Evolutionary conservation across 2,113 vertebrate genomes (phyloP), one percentile per base, ranked within the genome.

Genomic region (Mobula hypostoma): DNA sequence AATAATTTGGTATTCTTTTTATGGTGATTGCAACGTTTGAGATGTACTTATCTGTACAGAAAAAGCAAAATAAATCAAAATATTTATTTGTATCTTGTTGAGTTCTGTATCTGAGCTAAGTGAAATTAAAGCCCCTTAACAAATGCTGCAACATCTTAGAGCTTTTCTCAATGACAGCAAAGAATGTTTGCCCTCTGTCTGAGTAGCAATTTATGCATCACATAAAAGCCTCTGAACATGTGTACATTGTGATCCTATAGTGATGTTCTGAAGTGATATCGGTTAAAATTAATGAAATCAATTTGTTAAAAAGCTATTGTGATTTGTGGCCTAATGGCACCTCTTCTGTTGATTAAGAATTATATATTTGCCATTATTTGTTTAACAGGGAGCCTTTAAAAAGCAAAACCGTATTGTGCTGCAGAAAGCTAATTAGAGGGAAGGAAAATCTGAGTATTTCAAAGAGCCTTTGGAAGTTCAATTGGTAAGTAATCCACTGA

Each of bases 401-500:
- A 76, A 93, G 21, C 68, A 40, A 48, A 29, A 19, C 21, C 6
- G 12, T 72, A 93, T 15, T 40, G 24, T 93, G 40, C 32, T 5
- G 70, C 85, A 76, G 72, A 74, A 21, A 36, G 48, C 24, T 56
- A 93, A 93, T 21, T 56, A 14, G 70, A 93, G 27, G 29, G 9
- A 48, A 82, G 24, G 40, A 68, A 74, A 40, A 6, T 5, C 21
- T 36, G 90, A 72, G 24, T 48, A 24, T 21, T 72, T 74, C 32
- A 74, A 29, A 48, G 91, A 93, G 40, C 36, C 21, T 56, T 93
- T 74, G 32, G 21, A 93, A 56, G 91, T 56, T 70, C 19, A 29
- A 56, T 74, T 74, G 68, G 70, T 93, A 93, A 93, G 91, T 93
- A 93, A 93, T 93, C 40, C 48, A 56, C 70, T 76, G 24, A 74